phyloP scores from a whole-genome alignment of 2,113 vertebrate genomes.

The Tympanuchus pallidicinctus region DNA sequence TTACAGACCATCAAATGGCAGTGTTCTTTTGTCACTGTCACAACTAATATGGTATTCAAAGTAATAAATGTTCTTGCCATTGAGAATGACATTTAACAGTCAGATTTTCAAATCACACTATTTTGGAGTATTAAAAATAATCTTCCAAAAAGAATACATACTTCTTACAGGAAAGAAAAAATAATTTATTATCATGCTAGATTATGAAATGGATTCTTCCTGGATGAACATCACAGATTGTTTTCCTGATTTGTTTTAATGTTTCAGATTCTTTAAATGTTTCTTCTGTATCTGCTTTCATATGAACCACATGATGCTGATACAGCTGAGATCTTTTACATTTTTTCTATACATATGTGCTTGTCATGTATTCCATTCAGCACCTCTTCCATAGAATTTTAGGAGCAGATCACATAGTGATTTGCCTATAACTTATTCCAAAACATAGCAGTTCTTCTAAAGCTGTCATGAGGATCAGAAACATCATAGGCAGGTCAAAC shows the following conservation, averaged over 20 bases:
- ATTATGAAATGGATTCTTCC: background rate
- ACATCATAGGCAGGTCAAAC: background rate
- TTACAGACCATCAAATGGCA: background rate
- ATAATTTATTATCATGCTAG: background rate
- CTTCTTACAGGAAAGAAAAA: background rate
- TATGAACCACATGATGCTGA: background rate
- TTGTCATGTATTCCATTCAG: background rate
- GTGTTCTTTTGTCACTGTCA: background rate
- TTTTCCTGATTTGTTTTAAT: background rate
- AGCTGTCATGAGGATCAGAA: background rate
- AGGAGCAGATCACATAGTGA: background rate
- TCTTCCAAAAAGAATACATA: background rate
- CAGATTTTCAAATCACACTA: background rate
- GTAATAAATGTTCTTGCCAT: background rate
- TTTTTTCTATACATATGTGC: background rate
- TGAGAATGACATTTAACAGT: background rate
- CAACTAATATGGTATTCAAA: background rate
- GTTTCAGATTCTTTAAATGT: background rate
- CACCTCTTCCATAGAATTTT: background rate
- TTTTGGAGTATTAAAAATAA: background rate
- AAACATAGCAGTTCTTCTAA: background rate
- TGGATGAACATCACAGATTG: background rate
- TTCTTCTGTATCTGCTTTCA: background rate
- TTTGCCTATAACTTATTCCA: background rate
- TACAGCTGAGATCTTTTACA: background rate